These are phyloP conservation scores for Philotrypesis tridentata DNA, from an alignment of 1,140 invertebrate species.

Conservation along the genomic window DNA sequence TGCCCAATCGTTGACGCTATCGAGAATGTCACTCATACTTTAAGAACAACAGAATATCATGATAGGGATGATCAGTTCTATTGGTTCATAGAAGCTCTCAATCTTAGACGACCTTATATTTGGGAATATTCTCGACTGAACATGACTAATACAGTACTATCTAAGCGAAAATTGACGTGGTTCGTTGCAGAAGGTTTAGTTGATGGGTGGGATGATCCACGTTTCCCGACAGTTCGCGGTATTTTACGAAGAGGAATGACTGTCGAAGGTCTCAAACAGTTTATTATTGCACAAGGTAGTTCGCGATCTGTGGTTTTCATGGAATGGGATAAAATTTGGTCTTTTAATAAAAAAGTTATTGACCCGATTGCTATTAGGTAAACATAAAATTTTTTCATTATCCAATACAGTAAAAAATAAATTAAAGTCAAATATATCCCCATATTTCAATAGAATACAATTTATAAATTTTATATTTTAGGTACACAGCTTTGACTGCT, in stretches of 20 bases:
- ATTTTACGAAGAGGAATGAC: slow-evolving; percentile 97
- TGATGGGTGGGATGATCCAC: slow-evolving; percentile 99
- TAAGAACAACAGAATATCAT: slow-evolving; percentile 98
- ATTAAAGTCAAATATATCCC: background rate
- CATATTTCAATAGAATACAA: background rate
- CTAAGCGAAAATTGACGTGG: slow-evolving; percentile 98
- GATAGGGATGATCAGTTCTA: slow-evolving; percentile 98
- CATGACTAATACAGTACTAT: slow-evolving; percentile 98
- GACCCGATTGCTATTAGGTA: slow-evolving; percentile 68
- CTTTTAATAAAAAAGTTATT: slow-evolving; percentile 96
- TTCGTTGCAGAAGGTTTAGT: slow-evolving; percentile 95
- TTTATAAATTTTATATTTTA: slow-evolving; percentile 62
- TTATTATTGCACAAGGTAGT: slow-evolving; percentile 99
- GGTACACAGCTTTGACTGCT: slow-evolving; percentile 91
- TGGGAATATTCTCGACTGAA: slow-evolving; percentile 96
- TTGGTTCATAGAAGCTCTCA: slow-evolving; percentile 94
- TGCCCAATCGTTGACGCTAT: slow-evolving; percentile 99
- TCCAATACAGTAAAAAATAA: too few species aligned
- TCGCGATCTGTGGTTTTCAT: slow-evolving; percentile 98
- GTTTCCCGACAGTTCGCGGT: slow-evolving; percentile 98
- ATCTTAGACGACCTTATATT: slow-evolving; percentile 92
- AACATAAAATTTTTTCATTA: slow-evolving; percentile 12
- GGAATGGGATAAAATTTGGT: slow-evolving; percentile 99
- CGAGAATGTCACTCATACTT: slow-evolving; percentile 97
- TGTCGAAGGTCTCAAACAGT: slow-evolving; percentile 96